These are phyloP conservation scores for Manis javanica DNA, from an alignment of 2,797 vertebrate species.

Conservation along the genomic window DNA sequence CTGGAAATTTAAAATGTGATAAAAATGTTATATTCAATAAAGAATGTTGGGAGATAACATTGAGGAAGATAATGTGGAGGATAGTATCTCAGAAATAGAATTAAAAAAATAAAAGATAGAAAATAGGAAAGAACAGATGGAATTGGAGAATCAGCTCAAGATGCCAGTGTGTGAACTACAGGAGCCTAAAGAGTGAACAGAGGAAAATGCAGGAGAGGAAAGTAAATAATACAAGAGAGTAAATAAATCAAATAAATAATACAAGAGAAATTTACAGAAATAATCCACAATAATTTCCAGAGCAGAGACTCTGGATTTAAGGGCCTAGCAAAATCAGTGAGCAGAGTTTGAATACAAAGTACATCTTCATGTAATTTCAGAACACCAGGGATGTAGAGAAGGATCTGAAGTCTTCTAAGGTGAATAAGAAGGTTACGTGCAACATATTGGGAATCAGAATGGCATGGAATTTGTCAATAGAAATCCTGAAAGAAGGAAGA, in stretches of 20 bases:
- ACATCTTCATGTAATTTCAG: slow-evolving; percentile 9
- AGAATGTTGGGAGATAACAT: background rate
- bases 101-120: background rate
- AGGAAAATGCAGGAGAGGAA: background rate
- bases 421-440: background rate
- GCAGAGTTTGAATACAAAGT: background rate
- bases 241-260: background rate
- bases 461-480: background rate
- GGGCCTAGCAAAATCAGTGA: background rate
- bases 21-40: slow-evolving; percentile 19
- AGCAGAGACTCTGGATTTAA: slow-evolving; percentile 3
- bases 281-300: background rate
- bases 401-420: background rate
- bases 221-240: background rate
- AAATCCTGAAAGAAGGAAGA: background rate
- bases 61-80: background rate
- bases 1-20: background rate
- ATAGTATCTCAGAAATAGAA: slow-evolving; percentile 4
- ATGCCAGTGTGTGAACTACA: background rate
- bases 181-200: background rate
- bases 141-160: background rate
- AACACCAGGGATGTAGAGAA: background rate
- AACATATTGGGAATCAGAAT: background rate
- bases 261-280: background rate
- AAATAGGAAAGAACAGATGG: slow-evolving; percentile 22